A percentile compares a stretch with the other conserved stretches of the same genome.
Evolutionary conservation across 2,888 invertebrate species (phyloP).

Genomic region (Sthenelais limicola): DNA sequence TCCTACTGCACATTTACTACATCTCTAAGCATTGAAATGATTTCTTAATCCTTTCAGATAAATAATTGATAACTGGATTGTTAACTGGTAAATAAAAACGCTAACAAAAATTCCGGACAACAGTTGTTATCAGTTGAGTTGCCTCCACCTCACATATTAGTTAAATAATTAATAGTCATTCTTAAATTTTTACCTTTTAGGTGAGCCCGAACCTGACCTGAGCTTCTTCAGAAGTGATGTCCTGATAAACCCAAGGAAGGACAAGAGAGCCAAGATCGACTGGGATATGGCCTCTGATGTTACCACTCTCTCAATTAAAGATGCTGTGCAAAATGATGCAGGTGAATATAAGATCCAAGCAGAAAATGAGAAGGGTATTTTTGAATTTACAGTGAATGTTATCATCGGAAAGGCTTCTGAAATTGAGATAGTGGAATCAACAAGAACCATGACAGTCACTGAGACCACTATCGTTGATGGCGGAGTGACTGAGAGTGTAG

Average conservation of each 20-base stretch:
- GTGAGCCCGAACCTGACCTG: constrained; percentile 56
- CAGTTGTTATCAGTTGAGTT: too few species aligned
- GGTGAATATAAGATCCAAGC: constrained; percentile 39
- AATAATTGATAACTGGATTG: too few species aligned
- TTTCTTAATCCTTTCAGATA: too few species aligned
- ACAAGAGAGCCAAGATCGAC: constrained; percentile 3
- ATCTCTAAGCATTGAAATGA: too few species aligned
- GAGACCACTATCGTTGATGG: background rate
- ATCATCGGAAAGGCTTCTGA: constrained; percentile 44
- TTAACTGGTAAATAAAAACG: too few species aligned
- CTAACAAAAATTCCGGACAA: too few species aligned
- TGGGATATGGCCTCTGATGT: constrained; percentile 21
- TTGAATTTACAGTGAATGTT: constrained; percentile 49
- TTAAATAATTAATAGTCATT: too few species aligned
- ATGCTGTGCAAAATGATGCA: constrained; percentile 3
- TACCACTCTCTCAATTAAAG: background rate
- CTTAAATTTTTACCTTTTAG: background rate
- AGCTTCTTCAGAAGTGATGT: constrained; percentile 64
- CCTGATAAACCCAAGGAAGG: constrained; percentile 45
- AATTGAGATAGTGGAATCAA: background rate
- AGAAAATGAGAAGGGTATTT: constrained; percentile 7
- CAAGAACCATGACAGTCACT: background rate
- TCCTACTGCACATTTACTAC: too few species aligned
- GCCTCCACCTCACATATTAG: too few species aligned
- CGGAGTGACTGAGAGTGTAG: background rate